These are phyloP conservation scores for Raphicerus campestris DNA, from an alignment of 2,113 vertebrate species.

Conservation along the genomic window DNA sequence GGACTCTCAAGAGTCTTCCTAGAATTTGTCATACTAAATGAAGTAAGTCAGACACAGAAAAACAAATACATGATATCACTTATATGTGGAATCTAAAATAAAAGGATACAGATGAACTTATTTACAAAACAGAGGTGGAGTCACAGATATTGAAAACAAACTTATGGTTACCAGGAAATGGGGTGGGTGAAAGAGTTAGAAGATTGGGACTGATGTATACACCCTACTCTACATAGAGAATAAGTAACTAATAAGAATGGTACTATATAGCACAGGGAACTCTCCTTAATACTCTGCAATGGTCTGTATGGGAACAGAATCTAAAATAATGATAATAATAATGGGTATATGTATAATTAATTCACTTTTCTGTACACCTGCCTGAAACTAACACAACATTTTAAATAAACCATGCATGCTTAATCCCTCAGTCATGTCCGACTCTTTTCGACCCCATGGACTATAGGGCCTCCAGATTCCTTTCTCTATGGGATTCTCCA, in stretches of 20 bases:
- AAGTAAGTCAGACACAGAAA: background rate
- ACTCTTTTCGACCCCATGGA: background rate
- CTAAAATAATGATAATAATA: background rate
- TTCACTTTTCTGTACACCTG: background rate
- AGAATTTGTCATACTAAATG: background rate
- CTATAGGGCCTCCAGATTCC: background rate
- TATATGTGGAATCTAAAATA: background rate
- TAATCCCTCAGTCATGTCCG: background rate
- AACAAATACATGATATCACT: background rate
- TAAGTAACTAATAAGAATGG: accelerated
- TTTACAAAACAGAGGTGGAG: background rate
- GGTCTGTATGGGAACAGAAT: background rate
- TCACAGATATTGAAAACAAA: background rate
- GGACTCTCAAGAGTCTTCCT: background rate
- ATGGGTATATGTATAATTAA: background rate
- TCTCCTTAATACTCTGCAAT: background rate
- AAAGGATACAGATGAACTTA: background rate
- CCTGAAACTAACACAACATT: background rate
- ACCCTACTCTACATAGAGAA: background rate
- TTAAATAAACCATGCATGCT: background rate
- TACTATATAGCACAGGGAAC: background rate
- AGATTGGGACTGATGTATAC: background rate
- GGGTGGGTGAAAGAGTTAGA: background rate
- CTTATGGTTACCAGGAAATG: background rate
- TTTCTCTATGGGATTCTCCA: background rate